Percentiles rank a stretch among this genome's conserved stretches.
phyloP scores from a whole-genome alignment of 2,888 invertebrate genomes.

The Tuberolachnus salignus region DNA sequence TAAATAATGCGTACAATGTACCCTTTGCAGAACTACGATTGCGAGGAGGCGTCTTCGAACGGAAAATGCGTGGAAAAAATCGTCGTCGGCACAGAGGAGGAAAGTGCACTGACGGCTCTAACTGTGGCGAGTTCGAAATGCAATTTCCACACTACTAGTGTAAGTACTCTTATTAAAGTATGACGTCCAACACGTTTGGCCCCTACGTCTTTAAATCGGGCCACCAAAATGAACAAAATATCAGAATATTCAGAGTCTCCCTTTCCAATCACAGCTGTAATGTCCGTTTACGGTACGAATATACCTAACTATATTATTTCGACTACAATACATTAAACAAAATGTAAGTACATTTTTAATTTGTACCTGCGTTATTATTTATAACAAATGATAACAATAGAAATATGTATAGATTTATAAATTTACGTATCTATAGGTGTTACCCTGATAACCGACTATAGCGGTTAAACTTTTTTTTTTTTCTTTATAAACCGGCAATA shows the following conservation, averaged over 20 bases:
- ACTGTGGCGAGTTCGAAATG: background rate
- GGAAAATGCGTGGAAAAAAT: slow-evolving; percentile 22
- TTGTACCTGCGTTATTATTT: too few relatives aligned
- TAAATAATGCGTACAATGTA: background rate
- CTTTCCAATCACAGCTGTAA: background rate
- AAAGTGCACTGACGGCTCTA: background rate
- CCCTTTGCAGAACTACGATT: slow-evolving; percentile 6
- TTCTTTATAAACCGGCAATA: too few relatives aligned
- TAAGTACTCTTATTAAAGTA: background rate
- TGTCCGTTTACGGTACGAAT: too few relatives aligned
- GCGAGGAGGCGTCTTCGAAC: slow-evolving; percentile 27
- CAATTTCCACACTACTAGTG: slow-evolving; percentile 17
- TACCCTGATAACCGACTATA: too few relatives aligned
- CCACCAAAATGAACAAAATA: too few relatives aligned
- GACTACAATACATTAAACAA: too few relatives aligned
- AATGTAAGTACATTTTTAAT: too few relatives aligned
- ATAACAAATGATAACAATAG: too few relatives aligned
- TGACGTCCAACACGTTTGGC: background rate
- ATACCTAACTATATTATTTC: too few relatives aligned
- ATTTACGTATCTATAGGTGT: too few relatives aligned
- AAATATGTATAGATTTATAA: too few relatives aligned
- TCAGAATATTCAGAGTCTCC: background rate
- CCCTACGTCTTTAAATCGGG: background rate
- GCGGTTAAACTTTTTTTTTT: too few relatives aligned
- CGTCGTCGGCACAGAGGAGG: background rate